phyloP scores from a whole-genome alignment of 1,140 invertebrate genomes.

The Triops longicaudatus region DNA sequence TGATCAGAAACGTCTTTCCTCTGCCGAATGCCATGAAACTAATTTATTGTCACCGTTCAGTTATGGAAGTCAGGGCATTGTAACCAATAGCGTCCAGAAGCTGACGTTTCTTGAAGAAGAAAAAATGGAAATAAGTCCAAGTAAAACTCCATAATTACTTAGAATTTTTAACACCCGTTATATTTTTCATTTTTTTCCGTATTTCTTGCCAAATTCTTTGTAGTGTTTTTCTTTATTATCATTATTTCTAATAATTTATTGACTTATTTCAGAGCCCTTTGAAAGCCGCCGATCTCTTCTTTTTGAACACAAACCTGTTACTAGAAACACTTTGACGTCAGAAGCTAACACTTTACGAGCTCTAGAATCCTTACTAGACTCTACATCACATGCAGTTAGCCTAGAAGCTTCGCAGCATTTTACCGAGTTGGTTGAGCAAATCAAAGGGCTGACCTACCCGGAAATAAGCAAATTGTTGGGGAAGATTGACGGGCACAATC shows the following conservation, averaged over 20 bases:
- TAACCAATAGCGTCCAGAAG: slow-evolving; percentile 40
- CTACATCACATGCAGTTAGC: slow-evolving; percentile 24
- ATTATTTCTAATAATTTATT: too few relatives aligned
- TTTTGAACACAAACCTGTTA: neutral
- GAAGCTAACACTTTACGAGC: slow-evolving; percentile 18
- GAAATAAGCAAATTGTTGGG: slow-evolving; percentile 30
- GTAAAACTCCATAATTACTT: slow-evolving; percentile 31
- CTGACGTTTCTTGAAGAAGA: slow-evolving; percentile 32
- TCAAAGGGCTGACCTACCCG: slow-evolving; percentile 34
- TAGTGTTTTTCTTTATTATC: too few relatives aligned
- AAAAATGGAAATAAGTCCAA: slow-evolving; percentile 4
- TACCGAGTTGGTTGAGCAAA: slow-evolving; percentile 35
- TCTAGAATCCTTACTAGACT: slow-evolving; percentile 23
- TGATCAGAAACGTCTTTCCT: slow-evolving; percentile 64
- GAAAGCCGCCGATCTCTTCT: slow-evolving; percentile 11
- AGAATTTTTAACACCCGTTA: too few relatives aligned
- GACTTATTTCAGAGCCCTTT: neutral
- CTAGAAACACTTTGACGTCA: neutral
- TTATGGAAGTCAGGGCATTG: slow-evolving; percentile 39
- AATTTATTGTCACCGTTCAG: slow-evolving; percentile 69
- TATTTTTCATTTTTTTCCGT: too few relatives aligned
- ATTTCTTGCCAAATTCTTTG: too few relatives aligned
- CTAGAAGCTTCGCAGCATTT: slow-evolving; percentile 40
- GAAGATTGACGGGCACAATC: slow-evolving; percentile 7
- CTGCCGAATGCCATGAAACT: slow-evolving; percentile 61